Evolutionary conservation across 2,888 invertebrate genomes (phyloP), one percentile per base, ranked within the genome.

Genomic region (Chydorus sphaericus): DNA sequence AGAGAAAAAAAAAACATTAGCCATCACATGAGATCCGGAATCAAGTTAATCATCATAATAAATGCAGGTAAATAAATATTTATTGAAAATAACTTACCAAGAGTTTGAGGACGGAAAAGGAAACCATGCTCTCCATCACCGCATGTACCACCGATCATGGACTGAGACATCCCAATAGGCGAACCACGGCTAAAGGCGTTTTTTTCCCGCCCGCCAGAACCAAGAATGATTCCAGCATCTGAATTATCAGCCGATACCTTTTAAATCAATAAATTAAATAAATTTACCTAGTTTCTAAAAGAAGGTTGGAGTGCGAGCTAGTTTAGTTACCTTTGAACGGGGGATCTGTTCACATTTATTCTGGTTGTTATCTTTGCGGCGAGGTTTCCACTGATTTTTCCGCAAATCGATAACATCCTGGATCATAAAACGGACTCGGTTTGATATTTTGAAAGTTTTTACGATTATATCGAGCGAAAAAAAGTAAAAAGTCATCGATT

Each of bases 331-430:
- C n/a, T n/a, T n/a, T n/a, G n/a, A n/a, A n/a, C n/a, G n/a, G n/a
- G n/a, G 86, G 59, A 96, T 91, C 72, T 94, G 87, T 64, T 90
- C 91, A 74, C 94, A 90, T 62, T 88, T 93, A 69, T 91, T 93
- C 1, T 94, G 94, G 66, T 84, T 85, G 38, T 82, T 81, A 63
- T 92, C 90, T 59, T 85, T 85, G 60, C 89, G 78, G 57, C 91
- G 78, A 3, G 87, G 83, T 55, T 87, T 76, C 94, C 94, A 96
- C 62, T 80, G 81, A 65, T 81, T 81, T 65, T 77, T 75, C 60
- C 87, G 78, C 59, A 96, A 75, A 65, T 93, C 94, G 59, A 93
- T 83, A 1, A 93, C 88, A 73, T 96, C 94, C 74, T 86, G 84
- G 36, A 91, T 73, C 86, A 89, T 88, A 65, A 73, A 72, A 31